Conservation (phyloP, 2,888 invertebrate species). For the Sinohyriopsis cumingii region DNA sequence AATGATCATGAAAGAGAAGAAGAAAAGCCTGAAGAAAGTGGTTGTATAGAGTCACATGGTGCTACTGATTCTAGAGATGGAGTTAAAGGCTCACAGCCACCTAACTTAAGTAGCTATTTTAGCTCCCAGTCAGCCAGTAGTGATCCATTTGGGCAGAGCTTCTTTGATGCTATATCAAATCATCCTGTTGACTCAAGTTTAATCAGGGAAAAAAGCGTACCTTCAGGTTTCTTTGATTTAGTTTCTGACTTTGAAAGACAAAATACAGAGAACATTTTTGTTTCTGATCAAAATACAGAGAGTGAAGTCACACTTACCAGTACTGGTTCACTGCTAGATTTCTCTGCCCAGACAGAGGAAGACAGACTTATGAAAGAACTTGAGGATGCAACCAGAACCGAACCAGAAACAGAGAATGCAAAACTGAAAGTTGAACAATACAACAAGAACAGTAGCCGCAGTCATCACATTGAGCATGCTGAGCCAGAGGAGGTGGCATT, state of each 20-base stretch:
- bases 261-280: background rate
- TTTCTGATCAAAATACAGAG: slow-evolving; percentile 1
- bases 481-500: slow-evolving; percentile 44
- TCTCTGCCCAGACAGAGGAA: background rate
- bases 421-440: too few relatives aligned
- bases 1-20: slow-evolving; percentile 8
- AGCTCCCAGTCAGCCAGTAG: slow-evolving; percentile 23
- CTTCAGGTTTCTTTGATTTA: too few relatives aligned
- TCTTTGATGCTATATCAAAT: slow-evolving; percentile 48
- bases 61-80: background rate
- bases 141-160: slow-evolving; percentile 45
- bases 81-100: slow-evolving; percentile 11
- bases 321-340: slow-evolving; percentile 4
- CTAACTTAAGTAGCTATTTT: slow-evolving; percentile 60
- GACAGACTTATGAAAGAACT: too few relatives aligned
- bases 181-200: too few relatives aligned
- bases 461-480: slow-evolving; percentile 5
- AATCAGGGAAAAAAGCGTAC: too few relatives aligned
- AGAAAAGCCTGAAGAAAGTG: slow-evolving; percentile 4
- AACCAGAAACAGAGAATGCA: too few relatives aligned
- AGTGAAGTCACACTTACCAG: slow-evolving; percentile 2
- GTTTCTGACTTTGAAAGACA: background rate
- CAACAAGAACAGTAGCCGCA: too few relatives aligned
- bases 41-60: background rate
- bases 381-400: too few relatives aligned